Base-by-base conservation (phyloP, 2,888 invertebrate species). In the Drosophila longiperda region DNA sequence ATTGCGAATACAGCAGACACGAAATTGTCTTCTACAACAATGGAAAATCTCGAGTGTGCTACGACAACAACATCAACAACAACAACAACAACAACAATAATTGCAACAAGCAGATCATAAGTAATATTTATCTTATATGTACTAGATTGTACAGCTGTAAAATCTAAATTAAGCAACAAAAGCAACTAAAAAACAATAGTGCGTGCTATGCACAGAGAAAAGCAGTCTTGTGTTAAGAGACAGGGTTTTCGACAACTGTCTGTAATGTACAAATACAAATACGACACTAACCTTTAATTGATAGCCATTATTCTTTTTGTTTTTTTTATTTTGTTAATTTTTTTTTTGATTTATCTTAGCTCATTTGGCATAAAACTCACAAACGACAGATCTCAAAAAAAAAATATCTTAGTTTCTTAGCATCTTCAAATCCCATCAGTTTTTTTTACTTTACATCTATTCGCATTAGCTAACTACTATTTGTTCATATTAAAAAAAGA, bases 81-180 rank as follows among this genome's bases (percentile, higher is more conserved):
- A 53, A 48, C 54, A 64, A 33, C 45, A 49, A 54, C 17, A 58
- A 17, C 17, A 40, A 38, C 9, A 69, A 61, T 49, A 61, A 62
- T 60, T 55, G 49, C 66, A 53, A 54, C 48, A 63, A 64, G 20
- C 57, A 50, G 61, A 64, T 70, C 15, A 49, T 45, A 53, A 66
- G 67, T 80, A 75, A 72, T 73, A 73, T 72, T 71, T 72, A 86
- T 67, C 65, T 66, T 70, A 73, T 66, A 79, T 87, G 86, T 88
- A 82, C 83, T 82, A 73, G 83, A 87, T 88, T 83, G 86, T 88
- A 83, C 83, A 80, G 42, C 29, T 36, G 9, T 36, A 20, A 45
- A 36, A 66, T 52, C 40, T 63, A 69, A 79, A 75, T 32, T 70
- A 73, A 80, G 69, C 75, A 68, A 45, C 45, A 62, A 78, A 62